Evolutionary conservation across 2,113 vertebrate species (phyloP), one percentile per base, ranked within the genome.

Genomic region (Cheirogaleus medius): DNA sequence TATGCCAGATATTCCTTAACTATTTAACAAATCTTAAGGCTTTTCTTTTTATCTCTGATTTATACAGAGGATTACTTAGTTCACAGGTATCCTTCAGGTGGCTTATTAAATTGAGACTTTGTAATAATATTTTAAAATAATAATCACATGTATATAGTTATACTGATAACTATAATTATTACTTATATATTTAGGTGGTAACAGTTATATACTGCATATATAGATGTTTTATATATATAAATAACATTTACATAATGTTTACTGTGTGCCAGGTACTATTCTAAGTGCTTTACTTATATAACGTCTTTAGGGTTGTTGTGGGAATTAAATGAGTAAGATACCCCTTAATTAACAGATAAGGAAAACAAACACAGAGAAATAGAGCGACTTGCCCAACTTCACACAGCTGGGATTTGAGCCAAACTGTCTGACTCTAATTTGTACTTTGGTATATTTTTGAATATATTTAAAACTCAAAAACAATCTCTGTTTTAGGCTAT

Each of bases 31-130:
- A 92, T 85, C 52, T 85, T 49, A 54, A 73, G 39, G 27, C 25
- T 91, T 82, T 95, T 54, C 29, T 89, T 47, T 93, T 95, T 93
- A 91, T 54, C 27, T 84, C 44, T 91, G 20, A 64, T 76, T 68
- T 29, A 66, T 93, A 76, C 18, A 56, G 54, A 69, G 29, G 37
- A 63, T 80, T 56, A 11, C 29, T 69, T 86, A 84, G 66, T 93
- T 93, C 42, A 60, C 14, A 73, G n/a, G 76, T 4, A 44, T 93
- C 69, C 44, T 73, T 83, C 23, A 88, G 73, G 17, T 85, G 32
- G n/a, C 73, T 91, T 71, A 15, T 64, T 27, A 93, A 87, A 58
- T 21, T 56, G 56, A 90, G n/a, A 4, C 20, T 83, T 87, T 69
- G 5, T 88, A 78, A 18, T 66, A 7, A 18, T 66, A 7, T 91